Evolutionary conservation across 2,113 vertebrate genomes (phyloP).

Genomic region (Atherinomorus stipes): DNA sequence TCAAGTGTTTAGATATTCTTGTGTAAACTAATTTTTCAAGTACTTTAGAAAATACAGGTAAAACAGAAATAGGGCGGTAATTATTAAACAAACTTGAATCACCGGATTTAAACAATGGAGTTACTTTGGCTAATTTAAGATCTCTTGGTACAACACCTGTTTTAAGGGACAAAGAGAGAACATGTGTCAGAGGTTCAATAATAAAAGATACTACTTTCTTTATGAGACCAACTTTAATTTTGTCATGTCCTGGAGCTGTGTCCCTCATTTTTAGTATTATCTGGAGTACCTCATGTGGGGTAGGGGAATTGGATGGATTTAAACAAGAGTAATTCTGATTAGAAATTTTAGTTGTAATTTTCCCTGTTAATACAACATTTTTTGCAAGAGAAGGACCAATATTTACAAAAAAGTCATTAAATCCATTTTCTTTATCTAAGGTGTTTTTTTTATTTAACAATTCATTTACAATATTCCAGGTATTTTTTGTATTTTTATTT

Average conservation of each 20-base stretch:
- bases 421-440: too few relatives aligned
- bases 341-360: not conserved
- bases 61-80: not conserved
- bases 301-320: not conserved
- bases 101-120: not conserved
- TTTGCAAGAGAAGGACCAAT: not conserved
- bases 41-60: not conserved
- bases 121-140: slow-evolving; percentile 8
- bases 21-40: not conserved
- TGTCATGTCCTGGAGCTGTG: not conserved
- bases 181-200: not conserved
- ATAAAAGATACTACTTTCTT: not conserved
- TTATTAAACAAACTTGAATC: not conserved
- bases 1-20: not conserved
- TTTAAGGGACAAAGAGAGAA: not conserved
- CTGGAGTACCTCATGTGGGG: not conserved
- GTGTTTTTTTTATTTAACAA: too few relatives aligned
- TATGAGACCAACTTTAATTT: not conserved
- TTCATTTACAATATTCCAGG: too few relatives aligned
- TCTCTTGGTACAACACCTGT: not conserved
- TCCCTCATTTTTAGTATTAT: not conserved
- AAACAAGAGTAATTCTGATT: not conserved
- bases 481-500: too few relatives aligned
- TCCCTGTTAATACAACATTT: not conserved
- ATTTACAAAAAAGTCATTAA: too few relatives aligned